A percentile compares a stretch with the other conserved stretches of the same genome.
phyloP scores from a whole-genome alignment of 2,797 vertebrate species.

The Australoheros facetus region DNA sequence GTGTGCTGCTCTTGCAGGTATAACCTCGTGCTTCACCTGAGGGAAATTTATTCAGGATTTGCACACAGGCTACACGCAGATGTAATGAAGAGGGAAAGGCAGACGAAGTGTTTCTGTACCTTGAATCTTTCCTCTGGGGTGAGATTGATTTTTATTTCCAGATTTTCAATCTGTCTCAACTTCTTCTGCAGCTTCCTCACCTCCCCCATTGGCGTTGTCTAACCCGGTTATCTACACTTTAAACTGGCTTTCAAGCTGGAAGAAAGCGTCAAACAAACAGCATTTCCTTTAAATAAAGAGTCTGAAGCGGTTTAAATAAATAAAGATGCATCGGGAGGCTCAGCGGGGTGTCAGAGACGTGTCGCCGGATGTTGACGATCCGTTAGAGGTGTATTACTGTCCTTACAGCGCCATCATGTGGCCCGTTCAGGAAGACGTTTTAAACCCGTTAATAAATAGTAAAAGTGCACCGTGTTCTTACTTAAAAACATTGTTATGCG shows the following conservation, averaged over 20 bases:
- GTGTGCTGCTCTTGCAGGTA: neutral
- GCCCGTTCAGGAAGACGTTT: accelerated
- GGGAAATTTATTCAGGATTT: conserved; percentile 43
- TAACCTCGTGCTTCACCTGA: conserved; percentile 18
- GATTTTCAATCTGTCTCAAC: conserved; percentile 86
- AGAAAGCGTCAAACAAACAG: neutral
- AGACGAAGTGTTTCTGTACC: conserved; percentile 72
- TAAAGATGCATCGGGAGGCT: neutral
- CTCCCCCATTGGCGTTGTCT: conserved; percentile 76
- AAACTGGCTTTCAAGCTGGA: neutral
- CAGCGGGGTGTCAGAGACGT: conserved; percentile 48
- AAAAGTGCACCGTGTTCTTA: neutral
- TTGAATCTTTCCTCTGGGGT: conserved; percentile 81
- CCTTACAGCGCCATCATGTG: conserved; percentile 63
- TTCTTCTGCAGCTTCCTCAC: conserved; percentile 87
- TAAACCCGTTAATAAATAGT: neutral
- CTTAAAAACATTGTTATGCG: neutral
- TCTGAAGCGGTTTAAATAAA: neutral
- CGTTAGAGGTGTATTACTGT: conserved; percentile 9
- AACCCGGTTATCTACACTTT: conserved; percentile 1
- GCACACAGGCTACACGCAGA: neutral
- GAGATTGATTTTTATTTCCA: conserved; percentile 84
- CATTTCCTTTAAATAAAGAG: neutral
- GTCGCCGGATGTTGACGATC: conserved; percentile 76
- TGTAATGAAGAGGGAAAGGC: conserved; percentile 1